Conservation (phyloP, 1,140 invertebrate genomes). For the Aricia agestis region DNA sequence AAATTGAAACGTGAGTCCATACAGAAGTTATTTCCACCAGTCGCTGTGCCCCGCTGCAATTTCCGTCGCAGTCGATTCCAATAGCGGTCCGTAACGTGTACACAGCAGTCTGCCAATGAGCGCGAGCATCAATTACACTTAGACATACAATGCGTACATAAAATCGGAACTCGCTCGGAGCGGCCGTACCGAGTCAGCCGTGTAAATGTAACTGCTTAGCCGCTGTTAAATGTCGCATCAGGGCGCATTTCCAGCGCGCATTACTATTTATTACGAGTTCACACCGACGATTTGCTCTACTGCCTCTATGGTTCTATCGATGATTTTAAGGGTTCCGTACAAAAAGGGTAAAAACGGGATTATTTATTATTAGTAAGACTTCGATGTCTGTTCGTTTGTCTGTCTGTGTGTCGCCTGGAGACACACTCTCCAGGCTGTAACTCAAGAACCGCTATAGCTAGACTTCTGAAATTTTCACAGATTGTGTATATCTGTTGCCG, state of each 20-base stretch:
- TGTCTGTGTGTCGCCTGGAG: too few relatives aligned
- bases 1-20: background rate
- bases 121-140: slow-evolving; percentile 12
- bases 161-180: slow-evolving; percentile 17
- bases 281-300: background rate
- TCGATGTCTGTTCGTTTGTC: too few relatives aligned
- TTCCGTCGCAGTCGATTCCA: slow-evolving; percentile 7
- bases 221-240: slow-evolving; percentile 3
- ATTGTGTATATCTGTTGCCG: too few relatives aligned
- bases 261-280: background rate
- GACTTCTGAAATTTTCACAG: too few relatives aligned
- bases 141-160: slow-evolving; percentile 21
- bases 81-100: slow-evolving; percentile 4
- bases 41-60: background rate
- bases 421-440: too few relatives aligned
- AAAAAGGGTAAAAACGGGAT: too few relatives aligned
- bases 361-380: too few relatives aligned
- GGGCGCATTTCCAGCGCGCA: background rate
- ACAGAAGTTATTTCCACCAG: slow-evolving; percentile 6
- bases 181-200: slow-evolving; percentile 33
- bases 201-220: slow-evolving; percentile 41
- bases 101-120: slow-evolving; percentile 9
- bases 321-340: background rate
- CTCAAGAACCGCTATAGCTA: too few relatives aligned
- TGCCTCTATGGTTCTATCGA: background rate